phyloP scores from a whole-genome alignment of 1,140 invertebrate species.

The Drosophila grimshawi region DNA sequence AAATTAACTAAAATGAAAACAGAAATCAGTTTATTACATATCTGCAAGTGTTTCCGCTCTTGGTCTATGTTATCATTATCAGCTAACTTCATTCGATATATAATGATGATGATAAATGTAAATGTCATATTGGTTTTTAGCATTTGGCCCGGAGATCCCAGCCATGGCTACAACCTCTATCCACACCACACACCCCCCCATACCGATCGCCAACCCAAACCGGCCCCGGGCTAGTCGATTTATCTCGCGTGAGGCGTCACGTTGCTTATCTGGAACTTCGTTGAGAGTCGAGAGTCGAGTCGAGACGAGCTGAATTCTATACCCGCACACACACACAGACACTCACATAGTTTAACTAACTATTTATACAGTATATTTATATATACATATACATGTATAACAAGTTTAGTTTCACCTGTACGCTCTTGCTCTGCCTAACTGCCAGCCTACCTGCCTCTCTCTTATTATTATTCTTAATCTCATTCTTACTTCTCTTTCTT shows the following conservation, averaged over 20 bases:
- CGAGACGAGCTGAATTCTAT: constrained; percentile 12
- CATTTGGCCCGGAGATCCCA: constrained; percentile 23
- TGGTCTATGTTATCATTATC: no score
- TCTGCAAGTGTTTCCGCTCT: no score
- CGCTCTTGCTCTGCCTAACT: background rate
- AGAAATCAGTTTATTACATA: no score
- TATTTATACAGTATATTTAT: constrained; percentile 11
- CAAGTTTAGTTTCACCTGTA: constrained; percentile 45
- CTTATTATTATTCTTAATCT: background rate
- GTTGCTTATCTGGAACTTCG: constrained; percentile 68
- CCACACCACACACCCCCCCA: background rate
- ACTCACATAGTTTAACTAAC: constrained; percentile 14
- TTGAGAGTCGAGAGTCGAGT: constrained; percentile 41
- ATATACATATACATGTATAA: constrained; percentile 9
- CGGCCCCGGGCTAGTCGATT: constrained; percentile 31
- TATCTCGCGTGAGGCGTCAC: constrained; percentile 77
- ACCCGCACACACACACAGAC: background rate
- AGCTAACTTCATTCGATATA: no score
- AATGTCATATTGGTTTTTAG: constrained; percentile 60
- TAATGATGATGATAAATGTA: background rate
- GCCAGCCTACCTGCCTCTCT: background rate
- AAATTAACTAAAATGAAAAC: no score
- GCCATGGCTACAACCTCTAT: background rate
- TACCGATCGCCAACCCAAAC: background rate
- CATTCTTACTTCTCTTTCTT: background rate